Evolutionary conservation across 2,113 vertebrate genomes (phyloP), one percentile per base, ranked within the genome.

Genomic region (Chloropsis cyanopogon): DNA sequence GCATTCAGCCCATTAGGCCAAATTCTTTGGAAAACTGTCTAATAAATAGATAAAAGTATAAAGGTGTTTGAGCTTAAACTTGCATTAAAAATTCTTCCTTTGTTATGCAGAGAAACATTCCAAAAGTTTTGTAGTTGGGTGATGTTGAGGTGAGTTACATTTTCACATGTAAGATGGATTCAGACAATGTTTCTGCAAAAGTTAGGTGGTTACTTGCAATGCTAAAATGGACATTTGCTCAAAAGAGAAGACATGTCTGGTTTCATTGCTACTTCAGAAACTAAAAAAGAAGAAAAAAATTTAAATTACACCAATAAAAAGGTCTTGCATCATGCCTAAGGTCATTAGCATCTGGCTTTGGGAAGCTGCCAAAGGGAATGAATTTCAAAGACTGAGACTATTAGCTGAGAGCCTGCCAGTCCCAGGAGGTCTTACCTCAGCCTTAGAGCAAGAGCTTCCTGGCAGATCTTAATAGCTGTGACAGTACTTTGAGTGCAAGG

Each of bases 331-430:
- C 92, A 96, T 94, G 93, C 94, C 93, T 93, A 93, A 93, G 95
- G 95, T 97, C 96, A 83, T 95, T 96, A 97, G 93, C 94, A 85
- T 96, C 86, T 93, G 82, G 82, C 92, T 96, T 95, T 97, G 96
- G 94, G 93, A 96, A 81, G 72, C 88, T 95, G 94, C 96, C 96
- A 96, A 88, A 94, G 90, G 88, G 95, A 96, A 94, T 94, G 93
- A 90, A 92, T 97, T 96, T 96, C 87, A 95, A 86, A 96, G 93
- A 79, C 92, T 88, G 92, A 96, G 79, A 90, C 94, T 95, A 95
- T 97, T 95, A 95, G 95, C 92, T 95, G 93, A 96, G 90, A 95
- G 90, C 92, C 82, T 96, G 90, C 86, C 88, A 86, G 92, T 95
- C 96, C 92, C 93, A 72, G 68, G 96, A 90, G 94, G 76, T 95